Percentiles rank a stretch among this genome's conserved stretches.
These are phyloP conservation scores for Andrena haemorrhoa DNA, from an alignment of 2,888 invertebrate genomes.

Conservation along the genomic window DNA sequence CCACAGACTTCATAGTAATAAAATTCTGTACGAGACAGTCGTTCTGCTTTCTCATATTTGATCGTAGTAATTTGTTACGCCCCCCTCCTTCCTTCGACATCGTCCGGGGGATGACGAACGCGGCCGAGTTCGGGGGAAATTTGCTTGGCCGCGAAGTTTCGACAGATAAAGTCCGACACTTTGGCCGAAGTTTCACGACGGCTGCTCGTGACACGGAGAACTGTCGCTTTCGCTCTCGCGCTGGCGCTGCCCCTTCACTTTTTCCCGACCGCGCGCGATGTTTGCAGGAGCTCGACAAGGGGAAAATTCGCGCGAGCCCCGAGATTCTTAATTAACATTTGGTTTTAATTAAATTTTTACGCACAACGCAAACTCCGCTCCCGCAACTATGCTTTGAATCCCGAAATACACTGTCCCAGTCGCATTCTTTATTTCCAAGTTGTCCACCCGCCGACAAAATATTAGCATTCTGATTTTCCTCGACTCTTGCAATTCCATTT, in stretches of 20 bases:
- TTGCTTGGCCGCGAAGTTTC: conserved; percentile 3
- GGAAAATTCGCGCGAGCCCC: not conserved
- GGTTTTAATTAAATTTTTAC: conserved; percentile 32
- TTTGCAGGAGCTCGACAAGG: not conserved
- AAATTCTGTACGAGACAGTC: too few relatives aligned
- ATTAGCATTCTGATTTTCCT: too few relatives aligned
- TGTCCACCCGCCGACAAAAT: not conserved
- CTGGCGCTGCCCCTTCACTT: not conserved
- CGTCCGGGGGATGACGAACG: conserved; percentile 8
- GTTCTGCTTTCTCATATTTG: not conserved
- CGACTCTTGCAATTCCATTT: too few relatives aligned
- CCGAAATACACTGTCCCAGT: too few relatives aligned
- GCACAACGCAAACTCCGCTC: conserved; percentile 1
- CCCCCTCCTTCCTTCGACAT: not conserved
- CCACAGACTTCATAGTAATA: too few relatives aligned
- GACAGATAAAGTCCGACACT: conserved; percentile 28
- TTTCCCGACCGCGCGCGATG: conserved; percentile 5
- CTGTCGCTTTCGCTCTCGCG: not conserved
- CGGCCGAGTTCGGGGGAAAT: conserved; percentile 26
- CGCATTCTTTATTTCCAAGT: conserved; percentile 2
- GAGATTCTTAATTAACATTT: conserved; percentile 12
- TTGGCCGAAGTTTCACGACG: conserved; percentile 8
- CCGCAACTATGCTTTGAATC: too few relatives aligned
- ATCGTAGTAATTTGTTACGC: not conserved
- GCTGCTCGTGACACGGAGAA: not conserved